Evolutionary conservation across 1,140 invertebrate genomes (phyloP).

Genomic region (Caenorhabditis remanei): DNA sequence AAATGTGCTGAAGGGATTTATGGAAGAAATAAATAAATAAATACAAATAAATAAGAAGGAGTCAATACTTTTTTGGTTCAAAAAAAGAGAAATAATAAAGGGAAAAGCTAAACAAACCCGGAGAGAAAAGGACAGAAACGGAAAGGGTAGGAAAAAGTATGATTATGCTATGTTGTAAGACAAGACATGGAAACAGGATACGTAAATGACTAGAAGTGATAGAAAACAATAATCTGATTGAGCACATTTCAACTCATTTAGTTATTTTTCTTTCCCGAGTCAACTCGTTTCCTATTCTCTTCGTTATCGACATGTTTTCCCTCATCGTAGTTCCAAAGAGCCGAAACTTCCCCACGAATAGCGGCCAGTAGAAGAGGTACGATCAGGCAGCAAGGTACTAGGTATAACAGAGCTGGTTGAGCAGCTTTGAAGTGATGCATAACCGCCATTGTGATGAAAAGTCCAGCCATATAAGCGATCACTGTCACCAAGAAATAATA

Average conservation of each 20-base stretch:
- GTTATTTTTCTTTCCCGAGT: constrained; percentile 67
- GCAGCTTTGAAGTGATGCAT: constrained; percentile 93
- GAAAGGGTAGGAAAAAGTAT: constrained; percentile 14
- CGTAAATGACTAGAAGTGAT: neutral
- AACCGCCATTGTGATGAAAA: constrained; percentile 92
- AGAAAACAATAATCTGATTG: neutral
- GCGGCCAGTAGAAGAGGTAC: constrained; percentile 89
- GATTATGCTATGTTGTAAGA: neutral
- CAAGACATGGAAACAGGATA: neutral
- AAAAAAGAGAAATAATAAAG: neutral
- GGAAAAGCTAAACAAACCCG: constrained; percentile 49
- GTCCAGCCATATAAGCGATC: constrained; percentile 91
- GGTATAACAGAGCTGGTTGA: constrained; percentile 95
- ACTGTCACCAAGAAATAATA: constrained; percentile 95
- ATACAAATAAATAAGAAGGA: neutral
- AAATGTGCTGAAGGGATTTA: neutral
- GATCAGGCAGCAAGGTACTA: constrained; percentile 94
- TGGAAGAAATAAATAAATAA: constrained; percentile 29
- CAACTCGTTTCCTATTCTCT: constrained; percentile 65
- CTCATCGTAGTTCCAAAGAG: constrained; percentile 76
- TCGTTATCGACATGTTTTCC: constrained; percentile 73
- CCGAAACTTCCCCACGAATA: constrained; percentile 85
- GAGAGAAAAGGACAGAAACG: constrained; percentile 20
- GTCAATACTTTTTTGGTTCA: constrained; percentile 2
- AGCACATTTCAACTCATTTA: neutral